Conservation (phyloP, 2,113 vertebrate genomes). For the Austrofundulus limnaeus region DNA sequence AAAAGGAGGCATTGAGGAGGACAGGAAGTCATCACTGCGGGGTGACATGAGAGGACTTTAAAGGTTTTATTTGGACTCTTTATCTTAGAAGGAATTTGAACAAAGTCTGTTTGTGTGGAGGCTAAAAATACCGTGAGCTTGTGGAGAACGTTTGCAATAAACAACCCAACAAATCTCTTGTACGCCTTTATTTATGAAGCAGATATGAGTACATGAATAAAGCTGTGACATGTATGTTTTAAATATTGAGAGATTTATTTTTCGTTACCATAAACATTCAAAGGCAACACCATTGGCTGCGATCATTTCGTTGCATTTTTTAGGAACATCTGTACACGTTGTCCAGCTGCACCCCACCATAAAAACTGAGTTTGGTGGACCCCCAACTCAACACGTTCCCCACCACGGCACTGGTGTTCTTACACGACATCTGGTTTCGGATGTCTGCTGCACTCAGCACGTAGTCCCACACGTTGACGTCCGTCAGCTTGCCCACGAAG, state of each 20-base stretch:
- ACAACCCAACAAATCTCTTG: conserved; percentile 13
- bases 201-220: conserved; percentile 32
- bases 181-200: conserved; percentile 56
- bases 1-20: conserved; percentile 28
- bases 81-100: conserved; percentile 1
- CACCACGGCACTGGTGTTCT: conserved; percentile 13
- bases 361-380: conserved; percentile 72
- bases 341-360: conserved; percentile 82
- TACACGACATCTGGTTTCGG: conserved; percentile 75
- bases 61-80: conserved; percentile 18
- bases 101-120: conserved; percentile 9
- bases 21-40: conserved; percentile 20
- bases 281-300: conserved; percentile 5
- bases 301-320: conserved; percentile 23
- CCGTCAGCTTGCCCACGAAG: conserved; percentile 79
- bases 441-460: conserved; percentile 72
- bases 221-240: conserved; percentile 12
- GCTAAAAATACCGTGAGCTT: neutral
- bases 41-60: neutral
- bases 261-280: conserved; percentile 4
- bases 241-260: conserved; percentile 14
- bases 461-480: conserved; percentile 82
- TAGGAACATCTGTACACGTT: conserved; percentile 78
- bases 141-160: conserved; percentile 6
- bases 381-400: conserved; percentile 85